Percentiles rank a stretch among this genome's conserved stretches.
Evolutionary conservation across 2,888 invertebrate species (phyloP).

Genomic region (Troglohyphantes excavatus): DNA sequence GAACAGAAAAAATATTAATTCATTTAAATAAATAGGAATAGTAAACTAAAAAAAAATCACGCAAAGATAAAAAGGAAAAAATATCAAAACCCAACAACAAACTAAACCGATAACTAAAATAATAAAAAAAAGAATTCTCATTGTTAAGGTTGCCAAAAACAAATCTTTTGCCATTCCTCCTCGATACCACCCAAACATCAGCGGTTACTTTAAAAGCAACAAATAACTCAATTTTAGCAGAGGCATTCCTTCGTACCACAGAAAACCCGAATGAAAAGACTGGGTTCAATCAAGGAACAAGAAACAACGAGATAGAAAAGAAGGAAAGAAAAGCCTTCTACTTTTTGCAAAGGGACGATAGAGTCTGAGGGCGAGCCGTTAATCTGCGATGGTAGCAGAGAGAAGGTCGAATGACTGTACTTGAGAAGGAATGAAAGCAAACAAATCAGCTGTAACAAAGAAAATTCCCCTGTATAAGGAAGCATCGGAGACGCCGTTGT

Average conservation of each 20-base stretch:
- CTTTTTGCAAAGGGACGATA: conserved; percentile 12
- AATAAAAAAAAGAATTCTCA: no score
- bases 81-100: neutral
- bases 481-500: neutral
- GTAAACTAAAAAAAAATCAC: no score
- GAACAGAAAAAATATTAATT: no score
- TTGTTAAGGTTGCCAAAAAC: neutral
- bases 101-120: no score
- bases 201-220: neutral
- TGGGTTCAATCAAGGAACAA: conserved; percentile 57
- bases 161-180: neutral
- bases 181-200: neutral
- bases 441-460: conserved; percentile 34
- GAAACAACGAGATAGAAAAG: conserved; percentile 26
- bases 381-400: conserved; percentile 14
- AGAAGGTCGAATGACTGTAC: conserved; percentile 33
- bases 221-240: conserved; percentile 25
- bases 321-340: neutral
- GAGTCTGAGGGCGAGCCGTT: conserved; percentile 28
- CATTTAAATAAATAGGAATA: no score
- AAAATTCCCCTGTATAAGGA: neutral
- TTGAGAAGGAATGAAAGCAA: conserved; percentile 22
- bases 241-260: neutral
- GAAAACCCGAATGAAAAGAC: conserved; percentile 41
- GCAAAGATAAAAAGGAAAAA: neutral